Evolutionary conservation across 2,797 vertebrate species (phyloP), one percentile per base, ranked within the genome.

Genomic region (Sebastiscus tertius): DNA sequence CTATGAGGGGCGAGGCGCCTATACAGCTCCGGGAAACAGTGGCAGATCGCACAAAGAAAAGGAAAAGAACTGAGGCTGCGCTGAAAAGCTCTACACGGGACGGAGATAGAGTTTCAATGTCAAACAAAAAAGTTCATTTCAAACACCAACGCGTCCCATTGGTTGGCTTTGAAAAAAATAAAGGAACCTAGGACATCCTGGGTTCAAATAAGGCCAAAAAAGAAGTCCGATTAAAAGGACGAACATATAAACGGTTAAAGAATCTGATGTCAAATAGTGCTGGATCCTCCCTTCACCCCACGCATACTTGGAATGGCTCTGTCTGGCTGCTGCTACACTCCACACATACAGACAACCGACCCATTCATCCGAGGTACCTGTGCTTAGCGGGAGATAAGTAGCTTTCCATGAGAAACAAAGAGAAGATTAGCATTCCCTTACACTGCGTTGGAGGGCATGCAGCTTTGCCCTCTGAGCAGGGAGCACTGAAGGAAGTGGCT

Each of bases 301-400:
- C 87, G 85, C 93, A 94, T 96, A 96, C 95, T 95, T 95, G 93
- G 87, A 94, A 94, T 87, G 83, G 90, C 95, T 93, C 88, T 87
- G 95, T 94, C 90, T 93, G 82, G 86, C 93, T 88, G 92, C 83
- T 80, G 83, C 87, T 82, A 74, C 92, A 89, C 96, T 96, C 94
- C 92, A 91, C 94, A 95, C 94, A 93, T 93, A 92, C 89, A 77
- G 95, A 98, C 96, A 98, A 96, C 92, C 93, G 80, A 85, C 94
- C 96, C 95, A 97, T 98, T 98, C 96, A 98, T 95, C 80, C 87
- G 73, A 85, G 91, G 82, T 94, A 93, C 94, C 95, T 95, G 92
- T 92, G 91, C 94, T 92, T 94, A 95, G 95, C 91, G 52, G 92
- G 79, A 94, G 94, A 95, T 95, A 95, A 95, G 95, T 92, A 95